Conservation (phyloP, 2,113 vertebrate genomes). For the Apteryx mantelli region DNA sequence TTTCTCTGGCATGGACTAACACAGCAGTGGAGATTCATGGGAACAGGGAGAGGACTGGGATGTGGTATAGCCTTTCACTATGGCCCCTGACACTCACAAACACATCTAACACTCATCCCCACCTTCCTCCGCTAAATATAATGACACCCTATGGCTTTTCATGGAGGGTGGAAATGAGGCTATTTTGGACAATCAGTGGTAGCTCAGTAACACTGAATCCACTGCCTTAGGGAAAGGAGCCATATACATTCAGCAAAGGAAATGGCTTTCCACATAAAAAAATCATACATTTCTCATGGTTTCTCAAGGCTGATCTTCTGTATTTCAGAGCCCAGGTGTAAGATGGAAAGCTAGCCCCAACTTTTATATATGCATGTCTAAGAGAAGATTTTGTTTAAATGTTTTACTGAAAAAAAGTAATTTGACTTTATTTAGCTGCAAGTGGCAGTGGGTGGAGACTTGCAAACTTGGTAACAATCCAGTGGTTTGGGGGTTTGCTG, state of each 20-base stretch:
- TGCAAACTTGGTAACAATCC: background rate
- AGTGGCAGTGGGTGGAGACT: background rate
- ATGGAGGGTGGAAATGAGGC: background rate
- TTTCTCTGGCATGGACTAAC: background rate
- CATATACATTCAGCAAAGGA: background rate
- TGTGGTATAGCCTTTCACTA: background rate
- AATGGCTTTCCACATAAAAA: background rate
- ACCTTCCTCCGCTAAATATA: background rate
- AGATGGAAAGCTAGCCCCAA: background rate
- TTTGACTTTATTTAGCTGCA: background rate
- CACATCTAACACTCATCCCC: background rate
- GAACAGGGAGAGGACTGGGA: background rate
- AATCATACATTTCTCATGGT: background rate
- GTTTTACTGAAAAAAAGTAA: background rate
- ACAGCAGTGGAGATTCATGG: background rate
- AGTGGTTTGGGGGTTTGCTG: background rate
- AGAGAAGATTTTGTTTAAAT: background rate
- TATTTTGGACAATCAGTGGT: background rate
- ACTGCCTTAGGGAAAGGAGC: background rate
- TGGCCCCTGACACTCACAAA: background rate
- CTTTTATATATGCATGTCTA: accelerated
- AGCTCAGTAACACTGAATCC: background rate
- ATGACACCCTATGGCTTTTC: background rate
- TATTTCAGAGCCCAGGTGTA: background rate
- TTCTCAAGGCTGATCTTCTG: background rate